These are phyloP conservation scores for Drosophila malerkotliana DNA, from an alignment of 1,140 invertebrate species.

Conservation along the genomic window DNA sequence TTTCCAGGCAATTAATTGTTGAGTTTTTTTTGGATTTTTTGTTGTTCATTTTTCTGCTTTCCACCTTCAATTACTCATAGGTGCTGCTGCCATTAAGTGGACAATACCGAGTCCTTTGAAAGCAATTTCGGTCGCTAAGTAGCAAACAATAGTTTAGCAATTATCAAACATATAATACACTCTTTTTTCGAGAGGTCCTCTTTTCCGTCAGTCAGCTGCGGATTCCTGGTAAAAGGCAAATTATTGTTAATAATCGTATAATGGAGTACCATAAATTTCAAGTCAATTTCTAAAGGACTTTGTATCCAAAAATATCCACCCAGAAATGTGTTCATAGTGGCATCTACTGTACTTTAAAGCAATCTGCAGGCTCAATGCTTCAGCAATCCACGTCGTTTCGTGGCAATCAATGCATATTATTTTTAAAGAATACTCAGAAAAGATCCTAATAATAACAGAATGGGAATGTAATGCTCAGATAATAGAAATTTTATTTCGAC, in stretches of 20 bases:
- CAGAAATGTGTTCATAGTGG: constrained; percentile 3
- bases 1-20: constrained; percentile 53
- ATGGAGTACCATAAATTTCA: constrained; percentile 49
- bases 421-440: constrained; percentile 31
- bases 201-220: constrained; percentile 28
- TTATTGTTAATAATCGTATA: constrained; percentile 55
- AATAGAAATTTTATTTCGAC: constrained; percentile 12
- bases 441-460: constrained; percentile 35
- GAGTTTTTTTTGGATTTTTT: constrained; percentile 23
- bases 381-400: not conserved
- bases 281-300: constrained; percentile 39
- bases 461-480: constrained; percentile 30
- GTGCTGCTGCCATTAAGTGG: constrained; percentile 36
- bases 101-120: constrained; percentile 49
- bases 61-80: constrained; percentile 51
- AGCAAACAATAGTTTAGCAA: constrained; percentile 58
- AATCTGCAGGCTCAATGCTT: constrained; percentile 1
- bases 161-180: constrained; percentile 41
- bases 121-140: constrained; percentile 60
- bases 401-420: constrained; percentile 21
- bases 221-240: constrained; percentile 41
- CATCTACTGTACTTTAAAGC: constrained; percentile 14
- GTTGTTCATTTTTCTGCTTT: constrained; percentile 42
- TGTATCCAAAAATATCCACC: constrained; percentile 8
- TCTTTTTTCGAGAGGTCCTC: constrained; percentile 35